Evolutionary conservation across 2,888 invertebrate species (phyloP).

Genomic region (Cheilosia impressa): DNA sequence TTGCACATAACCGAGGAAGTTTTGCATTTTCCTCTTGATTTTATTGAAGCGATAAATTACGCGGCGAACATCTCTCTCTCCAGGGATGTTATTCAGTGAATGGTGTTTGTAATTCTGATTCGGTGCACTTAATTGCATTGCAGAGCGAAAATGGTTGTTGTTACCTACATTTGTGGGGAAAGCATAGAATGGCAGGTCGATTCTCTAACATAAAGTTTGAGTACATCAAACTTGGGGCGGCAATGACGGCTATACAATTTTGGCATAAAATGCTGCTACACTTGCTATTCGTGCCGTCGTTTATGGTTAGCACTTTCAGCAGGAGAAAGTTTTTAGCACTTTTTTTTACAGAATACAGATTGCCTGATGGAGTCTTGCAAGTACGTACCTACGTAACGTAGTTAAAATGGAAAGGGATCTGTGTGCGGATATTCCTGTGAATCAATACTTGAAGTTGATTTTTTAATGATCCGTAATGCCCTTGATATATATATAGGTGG

Average conservation of each 20-base stretch:
- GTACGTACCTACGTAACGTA: too few relatives aligned
- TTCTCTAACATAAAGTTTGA: neutral
- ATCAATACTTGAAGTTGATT: too few relatives aligned
- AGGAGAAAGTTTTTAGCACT: too few relatives aligned
- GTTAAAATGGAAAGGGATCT: too few relatives aligned
- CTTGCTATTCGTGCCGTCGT: too few relatives aligned
- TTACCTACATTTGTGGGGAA: neutral
- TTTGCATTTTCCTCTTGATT: constrained; percentile 12
- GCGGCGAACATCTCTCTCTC: constrained; percentile 26
- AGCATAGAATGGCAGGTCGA: neutral
- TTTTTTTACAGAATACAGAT: too few relatives aligned
- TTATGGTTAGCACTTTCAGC: too few relatives aligned
- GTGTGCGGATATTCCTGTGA: too few relatives aligned
- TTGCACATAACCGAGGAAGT: constrained; percentile 25
- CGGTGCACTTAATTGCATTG: constrained; percentile 33
- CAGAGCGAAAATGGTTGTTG: constrained; percentile 28
- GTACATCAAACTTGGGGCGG: neutral
- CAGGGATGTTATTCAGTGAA: constrained; percentile 36
- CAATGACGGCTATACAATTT: neutral
- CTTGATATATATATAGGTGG: too few relatives aligned
- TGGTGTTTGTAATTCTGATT: constrained; percentile 1
- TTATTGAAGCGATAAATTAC: constrained; percentile 59
- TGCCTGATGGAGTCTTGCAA: too few relatives aligned
- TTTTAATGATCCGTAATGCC: too few relatives aligned
- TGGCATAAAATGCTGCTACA: too few relatives aligned